Evolutionary conservation across 2,888 invertebrate species (phyloP).

Genomic region (Leptothorax acervorum): DNA sequence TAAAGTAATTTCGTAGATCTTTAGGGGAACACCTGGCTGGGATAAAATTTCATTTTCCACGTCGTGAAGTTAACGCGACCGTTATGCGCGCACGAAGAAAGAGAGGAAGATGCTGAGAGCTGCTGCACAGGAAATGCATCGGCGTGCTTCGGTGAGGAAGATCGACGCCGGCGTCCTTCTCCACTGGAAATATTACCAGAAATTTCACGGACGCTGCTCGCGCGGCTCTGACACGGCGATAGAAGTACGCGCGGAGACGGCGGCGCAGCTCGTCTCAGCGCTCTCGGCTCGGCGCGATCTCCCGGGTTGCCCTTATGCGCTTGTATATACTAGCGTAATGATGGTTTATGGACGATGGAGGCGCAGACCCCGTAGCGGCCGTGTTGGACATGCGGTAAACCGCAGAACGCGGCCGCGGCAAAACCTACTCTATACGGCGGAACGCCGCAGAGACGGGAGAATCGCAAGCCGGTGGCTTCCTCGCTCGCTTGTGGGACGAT

Average conservation of each 20-base stretch:
- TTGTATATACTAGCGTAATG: conserved; percentile 82
- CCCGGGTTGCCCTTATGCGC: conserved; percentile 71
- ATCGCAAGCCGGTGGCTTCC: conserved; percentile 60
- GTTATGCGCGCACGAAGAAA: conserved; percentile 10
- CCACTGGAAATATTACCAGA: conserved; percentile 78
- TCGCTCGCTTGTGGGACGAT: conserved; percentile 71
- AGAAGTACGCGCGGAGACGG: not conserved
- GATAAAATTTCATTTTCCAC: conserved; percentile 19
- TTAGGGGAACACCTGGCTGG: not conserved
- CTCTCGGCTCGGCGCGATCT: conserved; percentile 40
- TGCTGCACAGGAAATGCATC: conserved; percentile 17
- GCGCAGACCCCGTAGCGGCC: conserved; percentile 75
- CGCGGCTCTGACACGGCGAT: conserved; percentile 33
- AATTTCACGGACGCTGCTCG: conserved; percentile 77
- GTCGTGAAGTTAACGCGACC: conserved; percentile 37
- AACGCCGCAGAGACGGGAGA: conserved; percentile 73
- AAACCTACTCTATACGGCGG: conserved; percentile 76
- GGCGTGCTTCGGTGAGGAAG: conserved; percentile 30
- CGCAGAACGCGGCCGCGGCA: conserved; percentile 83
- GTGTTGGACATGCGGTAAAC: conserved; percentile 85
- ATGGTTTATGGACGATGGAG: conserved; percentile 80
- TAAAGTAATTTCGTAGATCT: not conserved
- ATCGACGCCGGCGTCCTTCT: conserved; percentile 36
- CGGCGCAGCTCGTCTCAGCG: not conserved
- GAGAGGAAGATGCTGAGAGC: not conserved